These are phyloP conservation scores for Euzetes globulus DNA, from an alignment of 2,888 invertebrate species.

Conservation along the genomic window DNA sequence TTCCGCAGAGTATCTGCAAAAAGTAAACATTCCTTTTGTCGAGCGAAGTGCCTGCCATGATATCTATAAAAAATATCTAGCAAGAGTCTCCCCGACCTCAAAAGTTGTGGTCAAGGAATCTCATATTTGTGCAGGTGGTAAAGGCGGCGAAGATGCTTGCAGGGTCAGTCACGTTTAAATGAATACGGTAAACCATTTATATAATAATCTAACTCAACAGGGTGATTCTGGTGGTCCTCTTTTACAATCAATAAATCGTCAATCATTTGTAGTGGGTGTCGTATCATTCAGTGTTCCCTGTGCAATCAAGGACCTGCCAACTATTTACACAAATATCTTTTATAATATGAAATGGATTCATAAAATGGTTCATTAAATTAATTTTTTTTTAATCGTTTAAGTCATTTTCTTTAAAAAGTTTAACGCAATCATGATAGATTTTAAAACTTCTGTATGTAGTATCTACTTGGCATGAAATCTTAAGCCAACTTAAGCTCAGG, in stretches of 20 bases:
- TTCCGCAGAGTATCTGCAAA: neutral
- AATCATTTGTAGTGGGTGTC: neutral
- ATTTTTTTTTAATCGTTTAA: neutral
- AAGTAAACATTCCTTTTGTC: neutral
- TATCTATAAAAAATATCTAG: neutral
- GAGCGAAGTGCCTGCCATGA: neutral
- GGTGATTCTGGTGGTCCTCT: neutral
- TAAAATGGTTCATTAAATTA: neutral
- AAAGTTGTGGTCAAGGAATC: neutral
- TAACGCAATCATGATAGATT: no score
- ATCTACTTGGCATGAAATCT: no score
- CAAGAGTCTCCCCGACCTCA: no score
- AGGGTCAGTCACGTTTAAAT: no score
- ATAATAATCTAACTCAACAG: no score
- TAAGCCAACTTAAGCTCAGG: no score
- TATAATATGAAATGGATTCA: neutral
- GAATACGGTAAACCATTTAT: no score
- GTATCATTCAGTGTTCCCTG: neutral
- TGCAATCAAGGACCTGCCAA: neutral
- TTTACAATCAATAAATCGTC: neutral
- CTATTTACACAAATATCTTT: neutral
- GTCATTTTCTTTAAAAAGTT: neutral
- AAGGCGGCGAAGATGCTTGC: conserved; percentile 4
- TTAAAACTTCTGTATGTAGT: no score
- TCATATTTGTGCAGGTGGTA: conserved; percentile 5